Percentiles rank a stretch among this genome's conserved stretches.
Evolutionary conservation across 2,888 invertebrate genomes (phyloP).

Genomic region (Apamea monoglypha): DNA sequence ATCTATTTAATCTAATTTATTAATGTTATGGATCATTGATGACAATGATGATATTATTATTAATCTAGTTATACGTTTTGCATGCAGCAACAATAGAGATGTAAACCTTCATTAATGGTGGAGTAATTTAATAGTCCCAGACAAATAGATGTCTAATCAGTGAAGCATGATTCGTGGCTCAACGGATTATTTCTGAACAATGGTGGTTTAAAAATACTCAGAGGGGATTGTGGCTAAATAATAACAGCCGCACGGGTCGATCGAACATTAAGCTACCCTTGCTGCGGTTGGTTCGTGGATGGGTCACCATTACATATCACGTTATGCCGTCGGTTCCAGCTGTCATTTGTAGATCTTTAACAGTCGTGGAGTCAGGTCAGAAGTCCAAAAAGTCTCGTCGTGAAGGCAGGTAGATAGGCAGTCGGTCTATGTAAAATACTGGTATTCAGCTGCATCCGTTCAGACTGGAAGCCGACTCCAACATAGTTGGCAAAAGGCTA

Average conservation of each 20-base stretch:
- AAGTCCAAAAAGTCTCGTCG: not conserved
- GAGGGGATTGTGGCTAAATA: not conserved
- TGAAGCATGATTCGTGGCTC: constrained; percentile 19
- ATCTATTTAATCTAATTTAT: too few relatives aligned
- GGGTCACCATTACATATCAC: not conserved
- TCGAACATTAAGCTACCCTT: fast-evolving
- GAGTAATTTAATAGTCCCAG: constrained; percentile 27
- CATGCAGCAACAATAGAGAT: constrained; percentile 8
- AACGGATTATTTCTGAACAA: constrained; percentile 14
- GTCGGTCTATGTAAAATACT: too few relatives aligned
- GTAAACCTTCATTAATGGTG: constrained; percentile 26
- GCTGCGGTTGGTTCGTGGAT: not conserved
- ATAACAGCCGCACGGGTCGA: not conserved
- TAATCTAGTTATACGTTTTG: not conserved
- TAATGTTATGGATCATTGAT: too few relatives aligned
- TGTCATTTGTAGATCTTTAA: not conserved
- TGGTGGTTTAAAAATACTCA: not conserved
- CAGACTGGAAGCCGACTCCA: too few relatives aligned
- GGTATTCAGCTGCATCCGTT: too few relatives aligned
- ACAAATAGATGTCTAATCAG: constrained; percentile 20
- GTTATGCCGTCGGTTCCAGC: too few relatives aligned
- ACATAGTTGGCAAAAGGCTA: too few relatives aligned
- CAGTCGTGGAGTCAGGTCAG: not conserved
- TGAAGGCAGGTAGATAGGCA: too few relatives aligned
- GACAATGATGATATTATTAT: not conserved